Evolutionary conservation across 2,113 vertebrate species (phyloP).

Genomic region (Melanerpes aurifrons): DNA sequence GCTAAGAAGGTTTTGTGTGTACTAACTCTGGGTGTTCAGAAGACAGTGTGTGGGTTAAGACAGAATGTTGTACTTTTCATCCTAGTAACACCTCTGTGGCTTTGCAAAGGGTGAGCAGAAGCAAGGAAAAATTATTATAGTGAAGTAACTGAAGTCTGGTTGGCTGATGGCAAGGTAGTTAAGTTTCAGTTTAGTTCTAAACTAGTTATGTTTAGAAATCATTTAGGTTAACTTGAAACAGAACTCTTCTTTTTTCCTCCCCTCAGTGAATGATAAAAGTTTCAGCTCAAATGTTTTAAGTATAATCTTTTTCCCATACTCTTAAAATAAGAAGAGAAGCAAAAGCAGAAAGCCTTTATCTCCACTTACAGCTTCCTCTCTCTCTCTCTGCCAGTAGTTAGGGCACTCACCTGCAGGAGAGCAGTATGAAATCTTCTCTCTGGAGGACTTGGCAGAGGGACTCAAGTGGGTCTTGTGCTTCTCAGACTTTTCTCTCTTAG

Average conservation of each 20-base stretch:
- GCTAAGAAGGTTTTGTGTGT: background rate
- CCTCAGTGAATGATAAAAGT: background rate
- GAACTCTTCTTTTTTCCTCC: background rate
- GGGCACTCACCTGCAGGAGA: conserved; percentile 34
- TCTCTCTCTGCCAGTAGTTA: background rate
- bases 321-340: background rate
- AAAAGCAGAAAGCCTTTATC: background rate
- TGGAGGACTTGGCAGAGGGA: background rate
- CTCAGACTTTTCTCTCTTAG: background rate
- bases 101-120: conserved; percentile 5
- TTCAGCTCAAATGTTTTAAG: background rate
- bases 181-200: background rate
- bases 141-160: background rate
- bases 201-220: background rate
- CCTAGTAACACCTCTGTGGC: background rate
- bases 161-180: background rate
- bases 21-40: background rate
- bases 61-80: accelerated
- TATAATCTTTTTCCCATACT: background rate
- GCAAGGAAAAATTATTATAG: background rate
- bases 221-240: background rate
- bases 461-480: background rate
- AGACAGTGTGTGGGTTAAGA: background rate
- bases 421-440: background rate
- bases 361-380: background rate